Evolutionary conservation across 2,888 invertebrate genomes (phyloP), one percentile per base, ranked within the genome.

Genomic region (Drosophila emarginata): DNA sequence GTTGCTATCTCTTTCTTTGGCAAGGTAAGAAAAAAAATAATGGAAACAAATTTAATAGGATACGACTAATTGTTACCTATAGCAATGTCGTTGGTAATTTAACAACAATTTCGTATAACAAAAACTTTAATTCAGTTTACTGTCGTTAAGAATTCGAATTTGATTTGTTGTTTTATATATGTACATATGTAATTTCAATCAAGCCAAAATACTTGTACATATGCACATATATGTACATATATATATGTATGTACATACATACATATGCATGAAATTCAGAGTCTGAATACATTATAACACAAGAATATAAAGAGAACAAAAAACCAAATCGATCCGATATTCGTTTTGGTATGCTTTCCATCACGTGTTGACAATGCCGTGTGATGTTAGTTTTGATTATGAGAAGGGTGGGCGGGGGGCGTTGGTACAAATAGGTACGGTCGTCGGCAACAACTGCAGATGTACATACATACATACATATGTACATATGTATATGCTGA

Each of bases 301-400:
- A 32, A 11, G 32, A 32, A 36, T 15, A 37, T 12, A 9, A 21
- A 59, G 15, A 23, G 32, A 23, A 53, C 15, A 26, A 28, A 54
- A 36, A 36, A 32, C 18, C 54, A 54, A 54, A 54, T 54, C 36
- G 32, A 54, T 54, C 18, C 26, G 37, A 61, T 53, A 51, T 61
- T 15, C 37, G 7, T 36, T 23, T 53, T 60, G 14, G 14, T 53
- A 32, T 64, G 21, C 52, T 60, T 37, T 74, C 45, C 80, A 77
- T 80, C 80, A 80, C 88, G 88, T 80, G 80, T 79, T 69, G 65
- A 45, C 78, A 51, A 37, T 59, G 51, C 59, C 58, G 58, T 67
- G 61, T 50, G 59, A 51, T 18, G 36, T 18, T 32, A 21, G 9
- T 45, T 18, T 45, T 45, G 45, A 21, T 45, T 21, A 21, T 54